Evolutionary conservation across 2,888 invertebrate genomes (phyloP), one percentile per base, ranked within the genome.

Genomic region (Cephonodes hylas): DNA sequence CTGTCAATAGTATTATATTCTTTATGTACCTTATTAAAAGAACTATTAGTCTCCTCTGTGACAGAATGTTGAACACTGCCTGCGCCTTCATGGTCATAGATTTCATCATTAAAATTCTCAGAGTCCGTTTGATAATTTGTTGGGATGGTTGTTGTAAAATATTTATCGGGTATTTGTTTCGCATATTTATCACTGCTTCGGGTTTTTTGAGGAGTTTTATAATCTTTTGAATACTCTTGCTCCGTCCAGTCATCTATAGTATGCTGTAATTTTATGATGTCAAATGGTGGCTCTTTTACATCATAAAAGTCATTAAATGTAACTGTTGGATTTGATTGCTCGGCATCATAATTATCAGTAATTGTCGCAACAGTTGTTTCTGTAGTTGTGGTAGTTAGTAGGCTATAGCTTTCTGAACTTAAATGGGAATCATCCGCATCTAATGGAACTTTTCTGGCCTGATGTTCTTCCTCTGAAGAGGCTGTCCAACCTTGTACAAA

Each of bases 201-300:
- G 4, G 91, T 87, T 63, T 86, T 92, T 71, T 93, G 92, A 1
- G 91, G 86, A 15, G 86, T 71, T 66, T 91, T 93, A 63, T 88
- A 83, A 65, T 85, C 85, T 62, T 93, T 93, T 0, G 95, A 94
- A 80, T 94, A 96, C 72, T 95, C 95, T 85, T 96, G 95, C 72
- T 95, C 95, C 0, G 97, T 97, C 97, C 97, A 97, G 66, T 95
- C 95, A 73, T 97, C 96, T 62, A 97, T 97, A 70, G 96, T 96
- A 71, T 96, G 96, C 79, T 97, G 97, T 42, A 97, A 86, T 75
- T 95, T 94, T 13, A 94, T 93, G 13, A 96, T 93, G 77, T 97
- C 96, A 72, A 96, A 95, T 0, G 94, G 93, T 31, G 93, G 93
- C 67, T 93, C 93, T 64, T 88, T 91, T 0, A 87, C 85, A 65